These are phyloP conservation scores for Stenoptilia bipunctidactyla DNA, from an alignment of 2,888 invertebrate genomes.

Conservation along the genomic window DNA sequence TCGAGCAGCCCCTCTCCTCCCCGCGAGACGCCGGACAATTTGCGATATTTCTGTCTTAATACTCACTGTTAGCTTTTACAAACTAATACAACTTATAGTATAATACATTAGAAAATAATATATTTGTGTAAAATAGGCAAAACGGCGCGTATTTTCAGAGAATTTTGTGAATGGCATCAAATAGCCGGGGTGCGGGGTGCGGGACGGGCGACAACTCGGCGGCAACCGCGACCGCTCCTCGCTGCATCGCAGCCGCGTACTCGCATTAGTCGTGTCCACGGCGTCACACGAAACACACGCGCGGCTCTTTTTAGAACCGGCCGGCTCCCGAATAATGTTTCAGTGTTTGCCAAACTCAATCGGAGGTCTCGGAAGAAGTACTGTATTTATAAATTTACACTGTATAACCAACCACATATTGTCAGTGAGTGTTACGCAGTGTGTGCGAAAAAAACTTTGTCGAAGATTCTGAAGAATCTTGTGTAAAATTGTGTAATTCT, in stretches of 20 bases:
- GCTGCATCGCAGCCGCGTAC: slow-evolving; percentile 18
- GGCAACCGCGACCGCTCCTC: slow-evolving; percentile 24
- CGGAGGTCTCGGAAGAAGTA: slow-evolving; percentile 69
- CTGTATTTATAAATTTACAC: slow-evolving; percentile 64
- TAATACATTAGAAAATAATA: slow-evolving; percentile 12
- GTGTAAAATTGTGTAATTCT: slow-evolving; percentile 68
- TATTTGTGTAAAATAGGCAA: slow-evolving; percentile 16
- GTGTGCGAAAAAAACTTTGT: slow-evolving; percentile 72
- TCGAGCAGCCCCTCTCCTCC: slow-evolving; percentile 34
- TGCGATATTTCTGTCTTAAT: slow-evolving; percentile 15
- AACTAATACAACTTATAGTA: slow-evolving; percentile 3
- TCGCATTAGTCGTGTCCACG: slow-evolving; percentile 53
- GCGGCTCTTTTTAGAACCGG: slow-evolving; percentile 61
- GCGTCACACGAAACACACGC: slow-evolving; percentile 61
- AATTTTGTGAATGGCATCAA: slow-evolving; percentile 54
- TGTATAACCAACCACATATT: slow-evolving; percentile 66
- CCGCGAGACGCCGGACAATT: slow-evolving; percentile 31
- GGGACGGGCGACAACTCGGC: slow-evolving; percentile 21
- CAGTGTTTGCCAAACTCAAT: slow-evolving; percentile 70
- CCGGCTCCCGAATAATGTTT: slow-evolving; percentile 71
- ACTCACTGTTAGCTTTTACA: slow-evolving; percentile 11
- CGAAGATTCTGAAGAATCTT: slow-evolving; percentile 71
- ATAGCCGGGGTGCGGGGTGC: slow-evolving; percentile 28
- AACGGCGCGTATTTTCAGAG: slow-evolving; percentile 48
- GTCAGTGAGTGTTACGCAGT: slow-evolving; percentile 71